These are phyloP conservation scores for Ricordea florida DNA, from an alignment of 92 coral and sea anemone genomes.

Conservation along the genomic window DNA sequence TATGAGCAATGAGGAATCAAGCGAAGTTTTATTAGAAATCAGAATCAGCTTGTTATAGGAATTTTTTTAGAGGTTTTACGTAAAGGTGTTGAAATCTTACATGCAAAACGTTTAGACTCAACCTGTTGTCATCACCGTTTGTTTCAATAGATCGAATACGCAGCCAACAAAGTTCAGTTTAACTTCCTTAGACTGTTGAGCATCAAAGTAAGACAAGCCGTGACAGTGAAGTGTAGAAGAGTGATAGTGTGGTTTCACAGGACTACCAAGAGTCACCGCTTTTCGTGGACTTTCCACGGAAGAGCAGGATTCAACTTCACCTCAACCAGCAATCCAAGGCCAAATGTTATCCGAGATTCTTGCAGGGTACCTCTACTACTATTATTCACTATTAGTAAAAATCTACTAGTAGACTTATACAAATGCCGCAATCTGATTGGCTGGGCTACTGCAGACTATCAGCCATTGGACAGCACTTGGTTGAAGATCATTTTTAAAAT, in stretches of 20 bases:
- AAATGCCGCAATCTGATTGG: too few species aligned
- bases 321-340: slow-evolving; percentile 59
- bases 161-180: slow-evolving; percentile 81
- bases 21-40: too few species aligned
- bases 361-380: slow-evolving; percentile 69
- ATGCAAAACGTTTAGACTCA: not conserved
- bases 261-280: slow-evolving; percentile 70
- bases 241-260: slow-evolving; percentile 91
- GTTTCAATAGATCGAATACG: slow-evolving; percentile 75
- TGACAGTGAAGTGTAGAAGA: slow-evolving; percentile 87
- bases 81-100: not conserved
- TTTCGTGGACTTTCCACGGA: slow-evolving; percentile 90
- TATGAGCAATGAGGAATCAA: too few species aligned
- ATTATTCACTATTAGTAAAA: too few species aligned
- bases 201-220: slow-evolving; percentile 72
- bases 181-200: slow-evolving; percentile 95
- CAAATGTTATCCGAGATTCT: slow-evolving; percentile 79
- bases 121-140: not conserved
- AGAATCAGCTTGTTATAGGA: too few species aligned
- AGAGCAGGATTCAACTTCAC: slow-evolving; percentile 83
- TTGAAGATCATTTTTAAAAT: too few species aligned
- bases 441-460: too few species aligned
- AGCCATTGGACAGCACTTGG: too few species aligned
- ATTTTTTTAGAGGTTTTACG: too few species aligned
- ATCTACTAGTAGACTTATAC: too few species aligned